Conservation (phyloP, 2,797 vertebrate genomes). For the Molossus alvarezi region DNA sequence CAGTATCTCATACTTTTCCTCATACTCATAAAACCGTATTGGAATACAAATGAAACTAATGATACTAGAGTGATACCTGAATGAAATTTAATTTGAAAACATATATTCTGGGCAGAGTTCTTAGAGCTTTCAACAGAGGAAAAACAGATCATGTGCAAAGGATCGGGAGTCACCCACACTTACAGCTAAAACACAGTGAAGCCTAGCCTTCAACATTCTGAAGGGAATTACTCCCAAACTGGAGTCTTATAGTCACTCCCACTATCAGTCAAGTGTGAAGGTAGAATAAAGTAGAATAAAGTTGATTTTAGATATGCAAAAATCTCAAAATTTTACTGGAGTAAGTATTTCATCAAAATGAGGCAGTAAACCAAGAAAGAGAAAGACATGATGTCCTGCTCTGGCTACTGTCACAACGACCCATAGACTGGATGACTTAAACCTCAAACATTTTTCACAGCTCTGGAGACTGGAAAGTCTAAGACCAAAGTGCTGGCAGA, state of each 20-base stretch:
- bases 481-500: background rate
- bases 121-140: slow-evolving; percentile 1
- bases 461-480: background rate
- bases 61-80: background rate
- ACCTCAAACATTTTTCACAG: background rate
- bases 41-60: background rate
- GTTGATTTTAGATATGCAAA: background rate
- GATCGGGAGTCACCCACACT: background rate
- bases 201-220: background rate
- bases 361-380: background rate
- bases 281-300: slow-evolving; percentile 56
- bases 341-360: background rate
- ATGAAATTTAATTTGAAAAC: slow-evolving; percentile 13
- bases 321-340: background rate
- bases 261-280: background rate
- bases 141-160: background rate
- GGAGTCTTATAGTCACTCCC: background rate
- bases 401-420: background rate
- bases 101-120: background rate
- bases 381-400: background rate
- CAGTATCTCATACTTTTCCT: background rate
- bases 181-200: background rate
- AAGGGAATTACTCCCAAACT: background rate
- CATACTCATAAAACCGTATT: background rate
- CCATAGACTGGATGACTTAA: background rate